These are phyloP conservation scores for Poeciliopsis paucimaculata DNA, from an alignment of 2,797 vertebrate genomes.

Conservation along the genomic window DNA sequence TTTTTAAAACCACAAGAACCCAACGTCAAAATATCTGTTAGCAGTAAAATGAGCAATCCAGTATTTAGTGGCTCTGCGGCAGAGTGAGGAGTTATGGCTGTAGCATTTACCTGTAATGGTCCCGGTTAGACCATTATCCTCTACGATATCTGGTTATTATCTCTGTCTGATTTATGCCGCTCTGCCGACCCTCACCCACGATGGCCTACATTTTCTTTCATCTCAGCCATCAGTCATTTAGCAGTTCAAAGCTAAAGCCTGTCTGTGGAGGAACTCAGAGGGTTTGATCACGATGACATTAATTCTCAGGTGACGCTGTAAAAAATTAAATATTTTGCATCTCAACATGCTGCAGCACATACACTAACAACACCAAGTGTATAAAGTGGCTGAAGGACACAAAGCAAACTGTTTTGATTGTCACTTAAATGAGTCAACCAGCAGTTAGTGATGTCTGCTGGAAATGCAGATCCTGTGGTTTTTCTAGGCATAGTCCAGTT, in stretches of 20 bases:
- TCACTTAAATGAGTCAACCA: conserved; percentile 30
- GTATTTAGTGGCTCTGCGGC: conserved; percentile 37
- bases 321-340: conserved; percentile 33
- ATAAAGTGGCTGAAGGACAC: conserved; percentile 4
- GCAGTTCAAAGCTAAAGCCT: conserved; percentile 70
- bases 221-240: conserved; percentile 78
- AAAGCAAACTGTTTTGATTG: conserved; percentile 29
- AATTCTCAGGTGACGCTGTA: conserved; percentile 53
- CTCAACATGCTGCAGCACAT: conserved; percentile 22
- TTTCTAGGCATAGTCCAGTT: conserved; percentile 36
- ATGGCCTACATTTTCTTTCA: conserved; percentile 79
- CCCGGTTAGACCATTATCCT: conserved; percentile 66
- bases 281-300: conserved; percentile 66
- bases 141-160: conserved; percentile 70
- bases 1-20: conserved; percentile 27
- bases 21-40: conserved; percentile 42
- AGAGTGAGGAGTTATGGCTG: conserved; percentile 52
- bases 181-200: conserved; percentile 66
- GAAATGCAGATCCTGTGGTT: conserved; percentile 38
- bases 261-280: conserved; percentile 54
- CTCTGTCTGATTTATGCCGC: conserved; percentile 71
- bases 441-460: conserved; percentile 17
- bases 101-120: conserved; percentile 66
- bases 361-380: conserved; percentile 14
- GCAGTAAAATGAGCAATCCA: conserved; percentile 34